Evolutionary conservation across 30 jellyfish, hydroid and myxozoan species (phyloP).

Genomic region (Pseudorhiza aurosa): DNA sequence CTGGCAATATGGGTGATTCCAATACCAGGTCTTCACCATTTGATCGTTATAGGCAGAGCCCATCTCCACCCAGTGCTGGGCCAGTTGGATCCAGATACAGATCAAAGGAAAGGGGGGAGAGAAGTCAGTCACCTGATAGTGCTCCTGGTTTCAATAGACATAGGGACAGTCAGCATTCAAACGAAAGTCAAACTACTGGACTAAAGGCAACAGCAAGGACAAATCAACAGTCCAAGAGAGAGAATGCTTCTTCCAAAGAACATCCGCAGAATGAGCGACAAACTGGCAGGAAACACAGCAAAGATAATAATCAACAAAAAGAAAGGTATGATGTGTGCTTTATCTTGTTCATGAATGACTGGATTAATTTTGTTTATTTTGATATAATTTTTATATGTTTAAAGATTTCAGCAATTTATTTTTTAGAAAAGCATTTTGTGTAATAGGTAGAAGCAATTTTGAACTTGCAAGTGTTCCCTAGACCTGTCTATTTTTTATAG

Average conservation of each 20-base stretch:
- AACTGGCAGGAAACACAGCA: constrained; percentile 28
- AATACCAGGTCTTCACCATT: constrained; percentile 60
- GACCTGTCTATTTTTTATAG: no score
- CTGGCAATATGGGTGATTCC: constrained; percentile 21
- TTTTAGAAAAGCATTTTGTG: no score
- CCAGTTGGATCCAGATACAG: constrained; percentile 30
- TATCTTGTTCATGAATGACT: no score
- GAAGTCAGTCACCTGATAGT: constrained; percentile 51
- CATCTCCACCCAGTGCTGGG: constrained; percentile 65
- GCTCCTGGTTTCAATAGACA: constrained; percentile 14
- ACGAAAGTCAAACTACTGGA: constrained; percentile 25
- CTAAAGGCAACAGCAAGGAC: constrained; percentile 48
- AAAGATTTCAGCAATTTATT: no score
- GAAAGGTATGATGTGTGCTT: constrained; percentile 16
- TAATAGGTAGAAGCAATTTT: no score
- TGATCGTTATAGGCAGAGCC: constrained; percentile 64
- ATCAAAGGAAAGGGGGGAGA: constrained; percentile 33
- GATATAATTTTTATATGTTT: no score
- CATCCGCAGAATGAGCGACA: constrained; percentile 2
- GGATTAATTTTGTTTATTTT: no score
- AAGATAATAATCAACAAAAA: constrained; percentile 52
- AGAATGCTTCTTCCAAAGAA: constrained; percentile 14
- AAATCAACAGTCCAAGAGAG: constrained; percentile 29
- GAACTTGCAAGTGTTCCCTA: no score
- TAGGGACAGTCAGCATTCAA: constrained; percentile 13